Percentiles rank a stretch among this genome's conserved stretches.
These are phyloP conservation scores for Tauraco erythrolophus DNA, from an alignment of 2,113 vertebrate species.

Conservation along the genomic window DNA sequence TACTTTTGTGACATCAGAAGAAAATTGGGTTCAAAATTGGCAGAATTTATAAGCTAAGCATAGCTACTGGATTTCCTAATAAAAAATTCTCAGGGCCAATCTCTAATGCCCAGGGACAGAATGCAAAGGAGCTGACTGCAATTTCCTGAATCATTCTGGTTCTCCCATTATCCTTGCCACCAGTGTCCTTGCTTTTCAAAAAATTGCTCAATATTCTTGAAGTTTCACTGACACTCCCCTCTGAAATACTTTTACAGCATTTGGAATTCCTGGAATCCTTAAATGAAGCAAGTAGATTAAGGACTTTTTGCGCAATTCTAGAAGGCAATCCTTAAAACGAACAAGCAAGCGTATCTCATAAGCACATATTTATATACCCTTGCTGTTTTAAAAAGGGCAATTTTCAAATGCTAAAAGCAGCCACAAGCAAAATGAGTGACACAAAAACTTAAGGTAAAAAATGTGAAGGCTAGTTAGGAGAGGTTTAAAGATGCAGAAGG, in stretches of 20 bases:
- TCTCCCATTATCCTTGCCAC: background rate
- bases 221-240: background rate
- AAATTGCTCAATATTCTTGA: background rate
- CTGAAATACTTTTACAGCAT: background rate
- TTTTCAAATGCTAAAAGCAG: background rate
- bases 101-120: background rate
- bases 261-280: background rate
- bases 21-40: background rate
- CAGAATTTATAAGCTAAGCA: background rate
- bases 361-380: background rate
- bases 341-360: background rate
- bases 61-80: background rate
- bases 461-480: background rate
- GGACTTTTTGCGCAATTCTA: background rate
- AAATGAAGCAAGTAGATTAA: background rate
- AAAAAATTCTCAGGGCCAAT: background rate
- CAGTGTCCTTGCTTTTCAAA: background rate
- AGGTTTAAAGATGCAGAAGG: background rate
- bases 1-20: background rate
- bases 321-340: background rate
- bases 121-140: background rate
- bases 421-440: background rate
- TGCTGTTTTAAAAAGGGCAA: background rate
- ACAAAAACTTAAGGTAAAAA: background rate
- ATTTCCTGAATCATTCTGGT: background rate